Evolutionary conservation across 2,888 invertebrate genomes (phyloP).

Genomic region (Caenorhabditis becei): DNA sequence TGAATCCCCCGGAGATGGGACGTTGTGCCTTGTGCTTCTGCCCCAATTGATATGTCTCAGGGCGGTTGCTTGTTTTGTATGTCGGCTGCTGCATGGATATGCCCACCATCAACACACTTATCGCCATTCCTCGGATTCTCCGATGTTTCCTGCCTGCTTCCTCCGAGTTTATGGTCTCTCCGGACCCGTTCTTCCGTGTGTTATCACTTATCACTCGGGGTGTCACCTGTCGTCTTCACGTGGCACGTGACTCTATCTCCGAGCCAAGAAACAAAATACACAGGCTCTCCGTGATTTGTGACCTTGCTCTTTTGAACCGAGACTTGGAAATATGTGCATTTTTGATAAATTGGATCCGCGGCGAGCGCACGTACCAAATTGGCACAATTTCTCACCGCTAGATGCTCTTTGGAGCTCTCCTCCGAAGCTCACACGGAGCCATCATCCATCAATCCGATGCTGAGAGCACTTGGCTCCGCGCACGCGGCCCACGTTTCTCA

Average conservation of each 20-base stretch:
- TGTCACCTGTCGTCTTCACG: not conserved
- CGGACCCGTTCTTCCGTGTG: not conserved
- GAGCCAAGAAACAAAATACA: slow-evolving; percentile 6
- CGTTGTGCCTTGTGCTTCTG: slow-evolving; percentile 21
- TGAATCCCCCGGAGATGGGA: slow-evolving; percentile 44
- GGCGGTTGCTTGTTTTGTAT: slow-evolving; percentile 40
- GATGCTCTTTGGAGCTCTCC: slow-evolving; percentile 14
- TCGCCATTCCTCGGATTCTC: slow-evolving; percentile 1
- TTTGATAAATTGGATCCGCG: slow-evolving; percentile 15
- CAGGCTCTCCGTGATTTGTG: not conserved
- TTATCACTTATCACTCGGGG: slow-evolving; percentile 2
- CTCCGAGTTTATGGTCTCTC: not conserved
- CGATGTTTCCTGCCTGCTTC: not conserved
- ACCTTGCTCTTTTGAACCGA: slow-evolving; percentile 15
- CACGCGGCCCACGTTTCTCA: slow-evolving; percentile 33
- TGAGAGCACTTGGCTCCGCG: slow-evolving; percentile 23
- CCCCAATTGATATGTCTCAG: slow-evolving; percentile 56
- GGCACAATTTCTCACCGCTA: slow-evolving; percentile 11
- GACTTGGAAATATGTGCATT: slow-evolving; percentile 20
- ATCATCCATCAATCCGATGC: slow-evolving; percentile 36
- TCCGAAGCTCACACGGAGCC: slow-evolving; percentile 12
- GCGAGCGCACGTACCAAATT: not conserved
- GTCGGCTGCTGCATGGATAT: not conserved
- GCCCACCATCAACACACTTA: slow-evolving; percentile 33
- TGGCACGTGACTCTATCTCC: not conserved